These are phyloP conservation scores for Zaprionus obscuricornis DNA, from an alignment of 2,888 invertebrate genomes.

Conservation along the genomic window DNA sequence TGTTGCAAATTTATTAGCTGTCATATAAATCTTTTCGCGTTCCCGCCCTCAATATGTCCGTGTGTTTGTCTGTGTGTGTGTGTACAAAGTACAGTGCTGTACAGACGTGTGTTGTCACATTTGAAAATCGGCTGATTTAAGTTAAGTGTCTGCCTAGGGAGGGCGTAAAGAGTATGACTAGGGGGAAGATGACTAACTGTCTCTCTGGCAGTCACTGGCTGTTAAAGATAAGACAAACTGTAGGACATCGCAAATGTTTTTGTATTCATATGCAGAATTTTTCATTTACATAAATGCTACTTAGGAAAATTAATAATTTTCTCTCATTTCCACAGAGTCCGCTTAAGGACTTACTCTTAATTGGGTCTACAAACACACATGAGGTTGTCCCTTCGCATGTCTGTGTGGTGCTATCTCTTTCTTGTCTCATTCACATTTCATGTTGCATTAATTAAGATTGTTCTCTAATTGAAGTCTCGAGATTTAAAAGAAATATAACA, in stretches of 20 bases:
- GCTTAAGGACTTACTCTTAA: slow-evolving; percentile 48
- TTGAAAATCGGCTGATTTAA: slow-evolving; percentile 2
- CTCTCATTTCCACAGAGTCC: slow-evolving; percentile 17
- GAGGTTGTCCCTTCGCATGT: slow-evolving; percentile 12
- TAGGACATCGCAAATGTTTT: slow-evolving; percentile 39
- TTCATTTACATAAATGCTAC: slow-evolving; percentile 73
- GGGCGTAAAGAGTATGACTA: no score
- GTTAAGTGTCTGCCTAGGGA: neutral
- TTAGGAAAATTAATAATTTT: slow-evolving; percentile 63
- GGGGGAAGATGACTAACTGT: no score
- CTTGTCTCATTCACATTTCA: slow-evolving; percentile 42
- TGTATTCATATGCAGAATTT: slow-evolving; percentile 43
- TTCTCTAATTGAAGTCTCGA: slow-evolving; percentile 29
- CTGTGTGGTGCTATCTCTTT: neutral
- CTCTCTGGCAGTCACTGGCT: slow-evolving; percentile 41
- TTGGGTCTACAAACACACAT: slow-evolving; percentile 32
- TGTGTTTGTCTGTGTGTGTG: slow-evolving; percentile 15
- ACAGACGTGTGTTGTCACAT: slow-evolving; percentile 46
- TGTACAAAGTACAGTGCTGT: neutral
- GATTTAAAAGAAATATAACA: no score
- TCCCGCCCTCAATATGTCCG: slow-evolving; percentile 57
- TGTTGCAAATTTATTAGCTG: slow-evolving; percentile 82
- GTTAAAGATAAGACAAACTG: slow-evolving; percentile 52
- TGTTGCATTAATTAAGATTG: slow-evolving; percentile 57
- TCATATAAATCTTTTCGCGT: slow-evolving; percentile 82